These are phyloP conservation scores for Calliopum simillimum DNA, from an alignment of 2,888 invertebrate genomes.

Conservation along the genomic window DNA sequence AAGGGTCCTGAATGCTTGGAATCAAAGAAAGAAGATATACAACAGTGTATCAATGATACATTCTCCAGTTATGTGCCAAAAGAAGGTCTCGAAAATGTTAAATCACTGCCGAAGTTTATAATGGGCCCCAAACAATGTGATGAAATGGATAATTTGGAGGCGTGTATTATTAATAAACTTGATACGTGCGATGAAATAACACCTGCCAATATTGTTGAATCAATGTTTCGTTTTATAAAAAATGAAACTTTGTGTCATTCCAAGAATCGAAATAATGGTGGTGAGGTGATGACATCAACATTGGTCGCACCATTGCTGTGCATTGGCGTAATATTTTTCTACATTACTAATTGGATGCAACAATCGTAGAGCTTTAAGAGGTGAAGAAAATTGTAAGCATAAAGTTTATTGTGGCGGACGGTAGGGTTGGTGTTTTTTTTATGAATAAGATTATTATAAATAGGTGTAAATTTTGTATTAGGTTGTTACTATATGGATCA, in stretches of 20 bases:
- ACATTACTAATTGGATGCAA: too few relatives aligned
- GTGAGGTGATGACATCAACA: too few relatives aligned
- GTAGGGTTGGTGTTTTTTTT: too few relatives aligned
- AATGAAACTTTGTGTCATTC: constrained; percentile 61
- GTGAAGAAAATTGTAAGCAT: too few relatives aligned
- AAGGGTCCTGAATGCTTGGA: constrained; percentile 82
- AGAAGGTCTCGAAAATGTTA: constrained; percentile 64
- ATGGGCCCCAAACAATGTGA: constrained; percentile 70
- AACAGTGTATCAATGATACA: constrained; percentile 75
- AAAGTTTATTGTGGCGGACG: too few relatives aligned
- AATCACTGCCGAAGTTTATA: constrained; percentile 71
- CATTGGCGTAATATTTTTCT: too few relatives aligned
- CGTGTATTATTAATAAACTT: constrained; percentile 58
- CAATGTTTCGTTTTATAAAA: constrained; percentile 63
- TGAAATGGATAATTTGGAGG: constrained; percentile 58
- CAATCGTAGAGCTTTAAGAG: too few relatives aligned
- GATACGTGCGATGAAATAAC: constrained; percentile 61
- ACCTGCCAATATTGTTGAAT: constrained; percentile 63
- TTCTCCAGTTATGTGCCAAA: constrained; percentile 70
- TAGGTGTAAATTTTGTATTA: too few relatives aligned
- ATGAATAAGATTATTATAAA: too few relatives aligned
- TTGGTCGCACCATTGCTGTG: too few relatives aligned
- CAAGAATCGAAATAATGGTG: too few relatives aligned
- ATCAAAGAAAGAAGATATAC: constrained; percentile 72
- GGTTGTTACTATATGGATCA: too few relatives aligned